These are phyloP conservation scores for Megamerina dolium DNA, from an alignment of 2,888 invertebrate genomes.

Conservation along the genomic window DNA sequence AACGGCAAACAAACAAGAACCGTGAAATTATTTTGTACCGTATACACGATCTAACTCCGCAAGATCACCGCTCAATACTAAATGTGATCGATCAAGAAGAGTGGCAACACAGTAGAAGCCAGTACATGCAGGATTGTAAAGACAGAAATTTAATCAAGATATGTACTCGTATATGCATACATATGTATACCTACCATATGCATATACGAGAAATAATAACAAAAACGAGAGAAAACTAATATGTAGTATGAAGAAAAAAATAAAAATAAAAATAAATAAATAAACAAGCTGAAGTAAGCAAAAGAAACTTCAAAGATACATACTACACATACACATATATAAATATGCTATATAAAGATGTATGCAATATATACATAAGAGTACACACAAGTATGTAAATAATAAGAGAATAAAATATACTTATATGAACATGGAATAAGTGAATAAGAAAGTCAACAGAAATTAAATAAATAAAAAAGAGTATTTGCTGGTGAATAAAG, in stretches of 20 bases:
- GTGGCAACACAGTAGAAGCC: neutral
- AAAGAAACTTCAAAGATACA: neutral
- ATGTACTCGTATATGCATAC: neutral
- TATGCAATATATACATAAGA: too few relatives aligned
- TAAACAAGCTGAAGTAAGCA: slow-evolving; percentile 1
- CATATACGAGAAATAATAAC: neutral
- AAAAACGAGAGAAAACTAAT: slow-evolving; percentile 3
- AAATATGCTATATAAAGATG: neutral
- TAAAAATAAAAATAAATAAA: slow-evolving; percentile 5
- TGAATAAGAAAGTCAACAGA: too few relatives aligned
- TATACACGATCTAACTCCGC: slow-evolving; percentile 14
- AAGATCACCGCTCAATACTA: slow-evolving; percentile 20
- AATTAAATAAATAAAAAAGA: slow-evolving; percentile 1
- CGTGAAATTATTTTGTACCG: too few relatives aligned
- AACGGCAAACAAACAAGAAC: too few relatives aligned
- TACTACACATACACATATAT: neutral
- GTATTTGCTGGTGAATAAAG: neutral
- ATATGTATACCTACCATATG: too few relatives aligned
- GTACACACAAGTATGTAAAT: too few relatives aligned
- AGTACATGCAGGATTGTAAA: slow-evolving; percentile 5
- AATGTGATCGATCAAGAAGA: slow-evolving; percentile 4
- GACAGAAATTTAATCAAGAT: slow-evolving; percentile 3
- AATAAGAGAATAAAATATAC: too few relatives aligned
- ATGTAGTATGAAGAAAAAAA: neutral
- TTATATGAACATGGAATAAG: too few relatives aligned